Percentiles rank a stretch among this genome's conserved stretches.
Evolutionary conservation across 2,113 vertebrate genomes (phyloP).

Genomic region (Ammodytes dubius): DNA sequence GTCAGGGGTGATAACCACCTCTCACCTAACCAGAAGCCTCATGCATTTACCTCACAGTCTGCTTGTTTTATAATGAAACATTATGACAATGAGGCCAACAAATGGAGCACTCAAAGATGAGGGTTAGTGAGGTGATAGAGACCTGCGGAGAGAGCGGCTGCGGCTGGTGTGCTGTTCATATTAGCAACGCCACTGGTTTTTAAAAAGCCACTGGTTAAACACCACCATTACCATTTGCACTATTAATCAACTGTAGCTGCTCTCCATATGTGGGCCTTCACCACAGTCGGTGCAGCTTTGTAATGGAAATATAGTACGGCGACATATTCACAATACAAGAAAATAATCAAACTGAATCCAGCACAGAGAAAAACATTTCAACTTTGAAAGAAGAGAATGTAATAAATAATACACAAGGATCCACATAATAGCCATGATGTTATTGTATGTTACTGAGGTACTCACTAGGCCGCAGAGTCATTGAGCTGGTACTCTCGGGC

Average conservation of each 20-base stretch:
- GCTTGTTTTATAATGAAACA: conserved; percentile 19
- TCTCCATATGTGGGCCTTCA: background rate
- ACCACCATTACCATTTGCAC: background rate
- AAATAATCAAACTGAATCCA: background rate
- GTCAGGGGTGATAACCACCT: conserved; percentile 35
- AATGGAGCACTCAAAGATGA: conserved; percentile 35
- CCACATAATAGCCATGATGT: background rate
- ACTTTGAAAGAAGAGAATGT: background rate
- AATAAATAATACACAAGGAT: background rate
- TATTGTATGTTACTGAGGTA: conserved; percentile 47
- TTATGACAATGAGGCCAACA: conserved; percentile 7
- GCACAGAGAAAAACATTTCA: background rate
- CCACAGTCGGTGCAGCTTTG: background rate
- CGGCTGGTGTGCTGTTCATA: conserved; percentile 1
- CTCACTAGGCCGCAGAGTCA: conserved; percentile 98
- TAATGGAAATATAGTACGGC: background rate
- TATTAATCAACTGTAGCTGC: conserved; percentile 20
- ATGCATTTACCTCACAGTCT: conserved; percentile 24
- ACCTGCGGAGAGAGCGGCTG: conserved; percentile 12
- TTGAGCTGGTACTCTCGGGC: conserved; percentile 90
- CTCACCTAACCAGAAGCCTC: conserved; percentile 40
- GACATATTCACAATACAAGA: background rate
- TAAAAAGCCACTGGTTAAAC: conserved; percentile 26
- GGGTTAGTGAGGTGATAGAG: conserved; percentile 48
- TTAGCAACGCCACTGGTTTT: background rate